Evolutionary conservation across 2,113 vertebrate genomes (phyloP), one percentile per base, ranked within the genome.

Genomic region (Indri indri): DNA sequence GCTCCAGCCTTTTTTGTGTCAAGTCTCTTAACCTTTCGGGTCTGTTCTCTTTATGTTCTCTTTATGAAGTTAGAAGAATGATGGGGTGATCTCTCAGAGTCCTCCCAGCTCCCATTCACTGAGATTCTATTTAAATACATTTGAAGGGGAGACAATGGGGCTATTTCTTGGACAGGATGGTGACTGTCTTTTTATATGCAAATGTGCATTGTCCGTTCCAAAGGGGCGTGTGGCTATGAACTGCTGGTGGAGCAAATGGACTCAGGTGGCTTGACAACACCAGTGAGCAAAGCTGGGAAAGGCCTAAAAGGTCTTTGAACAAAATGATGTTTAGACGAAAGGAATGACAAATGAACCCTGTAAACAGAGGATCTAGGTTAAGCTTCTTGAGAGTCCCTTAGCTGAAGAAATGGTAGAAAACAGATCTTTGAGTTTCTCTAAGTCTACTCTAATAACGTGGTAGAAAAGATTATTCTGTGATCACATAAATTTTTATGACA

Each of bases 131-230:
- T 96, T 82, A 88, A 96, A 70, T 47, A 84, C 22, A 47, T 45
- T 85, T 83, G 71, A 96, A 92, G 47, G 66, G 77, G 42, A 88
- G 37, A 82, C 37, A 82, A 50, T 77, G 52, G 42, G 7, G 13
- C n/a, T 79, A 2, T 90, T 91, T 76, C 84, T 74, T 25, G 79
- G 85, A 65, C 50, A 71, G 71, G 42, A 47, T 32, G 32, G 54
- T 52, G 84, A 59, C 73, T 59, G 27, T 54, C 77, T 88, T 96
- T 96, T 96, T 90, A 96, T 71, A 92, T 85, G 66, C 81, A 95
- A 81, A 94, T 90, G 8, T 16, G 5, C 20, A 57, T 47, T 50
- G 37, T 65, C 66, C 65, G 17, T 88, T 93, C 73, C 77, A 57
- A 74, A 92, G 82, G 11, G 52, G 12, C 59, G 32, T 20, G 47